phyloP scores from a whole-genome alignment of 2,888 invertebrate species.

The Eulithis testata region DNA sequence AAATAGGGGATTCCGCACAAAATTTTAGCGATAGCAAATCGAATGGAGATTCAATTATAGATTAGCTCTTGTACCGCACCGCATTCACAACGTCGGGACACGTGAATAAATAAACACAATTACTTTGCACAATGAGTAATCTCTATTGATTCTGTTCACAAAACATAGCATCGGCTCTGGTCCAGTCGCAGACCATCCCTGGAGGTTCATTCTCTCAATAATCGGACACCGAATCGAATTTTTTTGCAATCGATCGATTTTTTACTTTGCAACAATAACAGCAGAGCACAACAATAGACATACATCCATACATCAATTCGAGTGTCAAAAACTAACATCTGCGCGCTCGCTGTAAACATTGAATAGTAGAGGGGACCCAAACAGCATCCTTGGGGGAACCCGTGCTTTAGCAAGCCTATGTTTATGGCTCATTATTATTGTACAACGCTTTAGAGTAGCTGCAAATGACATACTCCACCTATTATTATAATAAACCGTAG shows the following conservation, averaged over 20 bases:
- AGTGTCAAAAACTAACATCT: constrained; percentile 85
- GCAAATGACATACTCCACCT: constrained; percentile 80
- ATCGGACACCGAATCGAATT: constrained; percentile 66
- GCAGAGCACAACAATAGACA: constrained; percentile 71
- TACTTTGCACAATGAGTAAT: constrained; percentile 78
- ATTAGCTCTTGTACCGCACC: constrained; percentile 79
- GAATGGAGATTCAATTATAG: constrained; percentile 83
- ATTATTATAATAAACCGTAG: constrained; percentile 79
- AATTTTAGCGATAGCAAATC: constrained; percentile 75
- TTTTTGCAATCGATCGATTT: constrained; percentile 68
- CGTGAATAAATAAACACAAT: constrained; percentile 85
- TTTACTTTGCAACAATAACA: constrained; percentile 74
- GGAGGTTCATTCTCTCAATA: constrained; percentile 68
- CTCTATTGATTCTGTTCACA: constrained; percentile 74
- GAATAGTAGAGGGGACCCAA: constrained; percentile 67
- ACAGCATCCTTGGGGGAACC: constrained; percentile 73
- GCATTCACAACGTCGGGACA: constrained; percentile 77
- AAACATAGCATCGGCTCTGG: constrained; percentile 66
- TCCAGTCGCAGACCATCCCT: constrained; percentile 61
- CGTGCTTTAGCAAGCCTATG: constrained; percentile 70
- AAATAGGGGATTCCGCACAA: constrained; percentile 56
- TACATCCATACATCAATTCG: constrained; percentile 83
- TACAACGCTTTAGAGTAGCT: constrained; percentile 77
- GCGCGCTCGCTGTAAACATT: constrained; percentile 79
- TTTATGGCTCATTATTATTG: constrained; percentile 83